Evolutionary conservation across 2,113 vertebrate species (phyloP).

Genomic region (Platichthys stellatus): DNA sequence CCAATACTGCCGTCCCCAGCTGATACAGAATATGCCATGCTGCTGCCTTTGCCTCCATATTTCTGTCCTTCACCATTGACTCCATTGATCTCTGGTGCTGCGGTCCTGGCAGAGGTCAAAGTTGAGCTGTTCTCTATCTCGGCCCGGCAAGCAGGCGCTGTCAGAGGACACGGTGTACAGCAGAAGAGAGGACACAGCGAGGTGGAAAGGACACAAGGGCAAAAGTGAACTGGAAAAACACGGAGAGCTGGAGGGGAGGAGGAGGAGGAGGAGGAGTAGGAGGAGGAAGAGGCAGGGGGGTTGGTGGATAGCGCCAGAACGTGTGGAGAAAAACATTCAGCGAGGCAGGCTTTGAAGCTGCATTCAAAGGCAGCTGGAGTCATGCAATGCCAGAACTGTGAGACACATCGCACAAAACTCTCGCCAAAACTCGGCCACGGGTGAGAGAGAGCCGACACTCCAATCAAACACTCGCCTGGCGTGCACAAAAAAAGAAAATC

Average conservation of each 20-base stretch:
- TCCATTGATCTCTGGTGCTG: constrained; percentile 59
- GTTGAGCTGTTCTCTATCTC: constrained; percentile 50
- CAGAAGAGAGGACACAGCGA: constrained; percentile 38
- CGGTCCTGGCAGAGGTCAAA: constrained; percentile 60
- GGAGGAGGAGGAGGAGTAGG: constrained; percentile 18
- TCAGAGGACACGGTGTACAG: constrained; percentile 41
- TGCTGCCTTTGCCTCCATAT: constrained; percentile 27
- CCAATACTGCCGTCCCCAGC: constrained; percentile 7
- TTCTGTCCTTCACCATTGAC: constrained; percentile 40
- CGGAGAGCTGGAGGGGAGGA: constrained; percentile 50
- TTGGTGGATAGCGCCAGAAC: constrained; percentile 62
- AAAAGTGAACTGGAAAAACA: constrained; percentile 51
- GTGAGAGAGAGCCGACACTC: constrained; percentile 55
- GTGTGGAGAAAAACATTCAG: constrained; percentile 67
- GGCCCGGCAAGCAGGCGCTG: constrained; percentile 34
- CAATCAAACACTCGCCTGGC: constrained; percentile 48
- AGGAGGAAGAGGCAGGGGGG: constrained; percentile 12
- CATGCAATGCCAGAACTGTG: constrained; percentile 71
- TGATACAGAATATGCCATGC: constrained; percentile 29
- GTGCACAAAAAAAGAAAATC: constrained; percentile 30
- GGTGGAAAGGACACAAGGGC: constrained; percentile 48
- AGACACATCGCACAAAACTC: constrained; percentile 64
- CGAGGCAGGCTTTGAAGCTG: constrained; percentile 77
- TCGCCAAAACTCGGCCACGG: constrained; percentile 60
- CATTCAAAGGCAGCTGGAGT: constrained; percentile 81